A percentile compares a stretch with the other conserved stretches of the same genome.
Conservation (phyloP, 2,113 vertebrate genomes). For the Patagioenas fasciata region DNA sequence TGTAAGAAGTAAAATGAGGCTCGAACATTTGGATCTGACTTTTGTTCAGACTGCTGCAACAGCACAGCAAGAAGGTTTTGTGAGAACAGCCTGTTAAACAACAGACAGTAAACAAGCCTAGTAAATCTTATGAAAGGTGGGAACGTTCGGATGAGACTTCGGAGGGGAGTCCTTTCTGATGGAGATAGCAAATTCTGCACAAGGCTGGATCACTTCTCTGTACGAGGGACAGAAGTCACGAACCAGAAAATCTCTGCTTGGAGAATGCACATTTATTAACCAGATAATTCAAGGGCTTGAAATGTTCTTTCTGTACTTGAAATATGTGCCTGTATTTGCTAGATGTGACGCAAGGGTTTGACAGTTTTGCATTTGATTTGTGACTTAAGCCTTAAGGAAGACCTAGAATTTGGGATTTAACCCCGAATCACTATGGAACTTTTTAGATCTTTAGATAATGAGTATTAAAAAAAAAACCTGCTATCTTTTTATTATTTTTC, state of each 20-base stretch:
- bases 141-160: neutral
- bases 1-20: neutral
- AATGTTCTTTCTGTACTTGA: constrained; percentile 14
- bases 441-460: neutral
- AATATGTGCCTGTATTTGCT: constrained; percentile 5
- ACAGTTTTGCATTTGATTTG: neutral
- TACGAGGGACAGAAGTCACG: neutral
- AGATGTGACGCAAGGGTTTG: neutral
- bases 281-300: neutral
- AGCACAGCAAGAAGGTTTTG: neutral
- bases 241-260: neutral
- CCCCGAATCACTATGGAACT: neutral
- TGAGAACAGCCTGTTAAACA: neutral
- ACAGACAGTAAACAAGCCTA: neutral
- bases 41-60: neutral
- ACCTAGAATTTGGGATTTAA: neutral
- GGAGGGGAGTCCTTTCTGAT: neutral
- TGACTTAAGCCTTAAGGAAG: neutral
- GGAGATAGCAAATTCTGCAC: neutral
- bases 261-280: neutral
- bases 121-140: neutral
- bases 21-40: neutral
- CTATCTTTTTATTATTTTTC: neutral
- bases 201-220: neutral
- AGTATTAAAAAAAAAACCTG: no score